Evolutionary conservation across 2,888 invertebrate genomes (phyloP).

Genomic region (Eulithis prunata): DNA sequence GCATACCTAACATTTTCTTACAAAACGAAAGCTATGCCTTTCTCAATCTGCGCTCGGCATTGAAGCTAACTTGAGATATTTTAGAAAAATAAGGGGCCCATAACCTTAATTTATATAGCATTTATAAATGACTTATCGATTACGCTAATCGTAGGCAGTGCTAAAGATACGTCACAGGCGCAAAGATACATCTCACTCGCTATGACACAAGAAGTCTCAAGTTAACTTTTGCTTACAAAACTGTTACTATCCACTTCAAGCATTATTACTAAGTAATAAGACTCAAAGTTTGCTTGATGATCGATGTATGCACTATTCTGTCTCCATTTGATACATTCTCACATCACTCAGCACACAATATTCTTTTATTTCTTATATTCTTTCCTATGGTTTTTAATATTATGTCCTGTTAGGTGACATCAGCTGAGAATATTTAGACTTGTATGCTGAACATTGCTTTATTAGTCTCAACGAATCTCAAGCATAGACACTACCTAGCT

Average conservation of each 20-base stretch:
- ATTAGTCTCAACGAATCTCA: no score
- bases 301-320: constrained; percentile 51
- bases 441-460: neutral
- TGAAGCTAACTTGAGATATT: constrained; percentile 1
- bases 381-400: constrained; percentile 29
- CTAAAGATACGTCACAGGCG: no score
- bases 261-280: constrained; percentile 22
- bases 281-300: constrained; percentile 2
- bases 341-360: constrained; percentile 55
- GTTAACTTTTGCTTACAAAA: neutral
- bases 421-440: neutral
- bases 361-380: constrained; percentile 47
- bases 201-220: neutral
- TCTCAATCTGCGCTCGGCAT: neutral
- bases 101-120: no score
- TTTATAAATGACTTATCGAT: neutral
- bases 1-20: neutral
- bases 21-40: neutral
- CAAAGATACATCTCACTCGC: neutral
- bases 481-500: no score
- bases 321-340: constrained; percentile 66
- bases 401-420: constrained; percentile 6
- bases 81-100: no score
- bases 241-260: constrained; percentile 31
- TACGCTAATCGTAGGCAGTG: constrained; percentile 8